A percentile compares a stretch with the other conserved stretches of the same genome.
Evolutionary conservation across 2,888 invertebrate species (phyloP).

Genomic region (Sinhomidia bicolor): DNA sequence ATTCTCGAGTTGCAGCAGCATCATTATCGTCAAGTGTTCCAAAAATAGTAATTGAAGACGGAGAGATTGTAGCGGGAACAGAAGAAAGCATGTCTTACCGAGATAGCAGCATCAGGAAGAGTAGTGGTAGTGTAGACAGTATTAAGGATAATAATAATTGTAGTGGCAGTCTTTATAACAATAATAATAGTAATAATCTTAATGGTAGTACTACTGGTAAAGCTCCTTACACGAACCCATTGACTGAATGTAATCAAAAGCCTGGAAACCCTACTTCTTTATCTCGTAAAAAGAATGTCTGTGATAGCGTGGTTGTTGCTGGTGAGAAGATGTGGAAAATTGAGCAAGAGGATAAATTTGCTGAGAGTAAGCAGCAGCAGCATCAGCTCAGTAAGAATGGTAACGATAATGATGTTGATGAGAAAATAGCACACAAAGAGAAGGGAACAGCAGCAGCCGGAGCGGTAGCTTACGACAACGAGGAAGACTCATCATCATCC

Average conservation of each 20-base stretch:
- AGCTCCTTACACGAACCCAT: conserved; percentile 62
- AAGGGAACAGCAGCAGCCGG: not conserved
- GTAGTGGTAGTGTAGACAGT: conserved; percentile 63
- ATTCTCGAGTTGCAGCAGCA: conserved; percentile 35
- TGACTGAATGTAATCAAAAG: conserved; percentile 74
- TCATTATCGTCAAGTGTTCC: conserved; percentile 67
- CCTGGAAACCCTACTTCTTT: conserved; percentile 73
- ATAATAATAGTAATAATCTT: conserved; percentile 65
- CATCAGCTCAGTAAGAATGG: conserved; percentile 34
- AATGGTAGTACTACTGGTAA: conserved; percentile 55
- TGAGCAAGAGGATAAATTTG: conserved; percentile 51
- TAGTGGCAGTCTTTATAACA: conserved; percentile 12
- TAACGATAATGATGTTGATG: conserved; percentile 66
- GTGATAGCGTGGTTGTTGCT: conserved; percentile 78
- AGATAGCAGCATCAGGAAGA: conserved; percentile 34
- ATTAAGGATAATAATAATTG: conserved; percentile 71
- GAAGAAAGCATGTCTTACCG: not conserved
- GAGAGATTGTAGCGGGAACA: conserved; percentile 2
- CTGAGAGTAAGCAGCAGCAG: conserved; percentile 51
- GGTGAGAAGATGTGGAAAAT: conserved; percentile 78
- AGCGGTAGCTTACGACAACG: conserved; percentile 35
- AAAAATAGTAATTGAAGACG: conserved; percentile 75
- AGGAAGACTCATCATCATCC: conserved; percentile 60
- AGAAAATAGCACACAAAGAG: conserved; percentile 41
- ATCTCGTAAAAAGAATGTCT: conserved; percentile 76